These are phyloP conservation scores for Pseudocheirus occidentalis DNA, from an alignment of 2,797 vertebrate genomes.

Conservation along the genomic window DNA sequence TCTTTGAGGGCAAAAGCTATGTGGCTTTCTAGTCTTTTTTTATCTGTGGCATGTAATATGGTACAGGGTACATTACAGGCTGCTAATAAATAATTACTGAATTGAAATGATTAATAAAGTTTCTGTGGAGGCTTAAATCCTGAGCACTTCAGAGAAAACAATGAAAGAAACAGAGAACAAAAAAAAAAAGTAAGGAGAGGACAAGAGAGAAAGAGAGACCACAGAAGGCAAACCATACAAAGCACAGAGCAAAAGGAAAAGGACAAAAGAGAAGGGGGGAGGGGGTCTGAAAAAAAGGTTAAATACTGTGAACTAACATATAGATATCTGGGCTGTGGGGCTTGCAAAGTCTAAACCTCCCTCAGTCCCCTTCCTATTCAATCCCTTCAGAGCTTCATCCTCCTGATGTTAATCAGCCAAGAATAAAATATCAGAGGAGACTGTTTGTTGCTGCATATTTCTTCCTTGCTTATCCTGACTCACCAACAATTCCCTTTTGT, in stretches of 20 bases:
- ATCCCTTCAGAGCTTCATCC: background rate
- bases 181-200: slow-evolving; percentile 57
- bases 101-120: slow-evolving; percentile 56
- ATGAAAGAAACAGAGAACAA: slow-evolving; percentile 52
- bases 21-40: background rate
- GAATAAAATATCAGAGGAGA: slow-evolving; percentile 4
- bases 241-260: slow-evolving; percentile 48
- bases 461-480: slow-evolving; percentile 44
- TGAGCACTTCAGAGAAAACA: slow-evolving; percentile 64
- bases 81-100: background rate
- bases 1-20: background rate
- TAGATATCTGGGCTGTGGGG: background rate
- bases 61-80: background rate
- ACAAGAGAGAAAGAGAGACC: slow-evolving; percentile 21
- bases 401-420: background rate
- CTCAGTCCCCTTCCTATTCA: background rate
- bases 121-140: slow-evolving; percentile 67
- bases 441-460: slow-evolving; percentile 31
- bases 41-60: background rate
- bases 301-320: slow-evolving; percentile 7
- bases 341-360: background rate
- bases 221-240: background rate
- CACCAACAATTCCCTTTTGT: slow-evolving; percentile 44
- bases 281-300: slow-evolving; percentile 13
- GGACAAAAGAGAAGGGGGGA: slow-evolving; percentile 17